Evolutionary conservation across 2,888 invertebrate genomes (phyloP), one percentile per base, ranked within the genome.

Genomic region (Lepidochrysops patricia): DNA sequence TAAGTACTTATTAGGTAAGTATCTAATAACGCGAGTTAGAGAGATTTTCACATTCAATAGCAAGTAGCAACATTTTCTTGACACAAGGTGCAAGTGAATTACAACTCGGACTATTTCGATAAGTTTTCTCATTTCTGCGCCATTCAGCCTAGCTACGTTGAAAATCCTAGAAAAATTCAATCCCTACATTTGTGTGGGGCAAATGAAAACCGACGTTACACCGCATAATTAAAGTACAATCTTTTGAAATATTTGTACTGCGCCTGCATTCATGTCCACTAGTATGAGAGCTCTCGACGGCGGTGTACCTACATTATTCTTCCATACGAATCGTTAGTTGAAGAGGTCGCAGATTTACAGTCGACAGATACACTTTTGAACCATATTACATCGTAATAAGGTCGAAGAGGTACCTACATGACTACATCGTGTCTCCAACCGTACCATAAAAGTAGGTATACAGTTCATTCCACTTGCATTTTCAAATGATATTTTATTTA

Each of bases 191-290:
- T 43, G 19, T 43, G 12, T 19, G 23, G 43, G 3, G 43, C 12
- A 43, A 43, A 43, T 43, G n/a, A 48, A 25, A n/a, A n/a, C 23
- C 25, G 37, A 48, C 43, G n/a, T 49, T 58, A 48, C 43, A 50
- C 58, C 32, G 29, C 58, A 13, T 58, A 32, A 58, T 49, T 58
- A 48, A 58, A 58, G n/a, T 32, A 19, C 48, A 58, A 49, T 49
- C 49, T 58, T 49, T 58, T 58, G 58, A 58, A 58, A 19, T 58
- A 58, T 58, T 58, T 58, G 23, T 49, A 58, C 48, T 23, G 34
- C 58, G 34, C 32, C 9, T 26, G 49, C 49, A 58, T 58, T 58
- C 58, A 58, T 34, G 58, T 58, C 58, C 58, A 34, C 58, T 34
- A 29, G 29, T 32, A 58, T 49, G 23, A 58, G 49, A 58, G 49